Evolutionary conservation across 2,113 vertebrate species (phyloP).

Genomic region (Lipotes vexillifer): DNA sequence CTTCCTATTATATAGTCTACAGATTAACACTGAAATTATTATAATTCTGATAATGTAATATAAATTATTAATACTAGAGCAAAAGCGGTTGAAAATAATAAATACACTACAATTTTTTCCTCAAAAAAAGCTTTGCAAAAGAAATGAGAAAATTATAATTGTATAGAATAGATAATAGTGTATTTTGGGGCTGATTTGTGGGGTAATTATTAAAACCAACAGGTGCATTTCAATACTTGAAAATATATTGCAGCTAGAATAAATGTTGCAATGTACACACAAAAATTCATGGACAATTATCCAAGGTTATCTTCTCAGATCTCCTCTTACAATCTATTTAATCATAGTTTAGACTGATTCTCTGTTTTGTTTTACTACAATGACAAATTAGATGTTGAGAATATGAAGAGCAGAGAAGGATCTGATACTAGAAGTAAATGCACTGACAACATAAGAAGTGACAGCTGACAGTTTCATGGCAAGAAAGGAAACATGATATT

Average conservation of each 20-base stretch:
- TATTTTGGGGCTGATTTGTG: not conserved
- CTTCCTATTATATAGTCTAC: not conserved
- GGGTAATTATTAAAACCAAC: not conserved
- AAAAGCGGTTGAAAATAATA: not conserved
- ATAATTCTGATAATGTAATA: not conserved
- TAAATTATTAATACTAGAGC: not conserved
- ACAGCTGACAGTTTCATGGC: slow-evolving; percentile 2
- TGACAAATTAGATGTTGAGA: not conserved
- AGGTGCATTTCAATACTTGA: not conserved
- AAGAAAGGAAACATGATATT: slow-evolving; percentile 4
- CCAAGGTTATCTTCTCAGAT: not conserved
- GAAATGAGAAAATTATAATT: not conserved
- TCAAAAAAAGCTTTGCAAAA: not conserved
- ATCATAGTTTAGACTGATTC: not conserved
- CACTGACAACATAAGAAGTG: not conserved
- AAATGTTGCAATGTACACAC: not conserved
- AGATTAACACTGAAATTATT: not conserved
- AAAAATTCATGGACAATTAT: not conserved
- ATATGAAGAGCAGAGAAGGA: not conserved
- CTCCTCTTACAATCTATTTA: not conserved
- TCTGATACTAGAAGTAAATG: not conserved
- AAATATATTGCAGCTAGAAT: not conserved
- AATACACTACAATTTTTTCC: not conserved
- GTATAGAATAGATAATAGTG: not conserved
- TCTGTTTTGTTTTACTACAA: not conserved